Conservation (phyloP, 2,113 vertebrate genomes). For the Geococcyx californianus region DNA sequence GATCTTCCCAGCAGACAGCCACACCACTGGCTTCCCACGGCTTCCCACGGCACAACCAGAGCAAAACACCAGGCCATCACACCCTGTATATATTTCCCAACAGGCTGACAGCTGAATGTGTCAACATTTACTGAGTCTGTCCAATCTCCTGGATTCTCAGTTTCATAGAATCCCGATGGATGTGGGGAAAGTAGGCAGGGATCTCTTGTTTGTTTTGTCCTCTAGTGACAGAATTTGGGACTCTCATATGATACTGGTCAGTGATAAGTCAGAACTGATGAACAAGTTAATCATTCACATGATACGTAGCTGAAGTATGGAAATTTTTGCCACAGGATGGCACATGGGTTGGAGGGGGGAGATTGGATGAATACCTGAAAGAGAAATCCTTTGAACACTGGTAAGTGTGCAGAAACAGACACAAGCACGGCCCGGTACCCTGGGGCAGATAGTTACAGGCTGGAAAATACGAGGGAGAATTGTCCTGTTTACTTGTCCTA, state of each 20-base stretch:
- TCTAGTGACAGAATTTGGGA: not conserved
- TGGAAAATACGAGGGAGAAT: not conserved
- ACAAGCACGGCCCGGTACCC: not conserved
- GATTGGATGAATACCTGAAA: not conserved
- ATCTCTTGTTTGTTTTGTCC: not conserved
- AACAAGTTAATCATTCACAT: not conserved
- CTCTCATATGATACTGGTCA: not conserved
- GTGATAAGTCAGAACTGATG: not conserved
- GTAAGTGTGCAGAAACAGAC: not conserved
- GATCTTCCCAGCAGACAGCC: not conserved
- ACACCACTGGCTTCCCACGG: not conserved
- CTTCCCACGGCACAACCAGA: not conserved
- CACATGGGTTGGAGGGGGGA: not conserved
- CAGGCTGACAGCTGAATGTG: not conserved
- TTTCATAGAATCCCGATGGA: not conserved
- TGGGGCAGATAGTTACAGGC: not conserved
- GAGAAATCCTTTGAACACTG: not conserved
- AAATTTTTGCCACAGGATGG: not conserved
- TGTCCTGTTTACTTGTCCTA: not conserved
- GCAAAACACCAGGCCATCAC: not conserved
- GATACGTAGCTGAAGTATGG: not conserved
- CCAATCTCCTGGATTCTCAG: not conserved
- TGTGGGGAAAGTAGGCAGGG: not conserved
- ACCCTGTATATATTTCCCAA: not conserved
- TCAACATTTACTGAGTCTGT: not conserved